Evolutionary conservation across 2,113 vertebrate genomes (phyloP).

Genomic region (Atrichornis clamosus): DNA sequence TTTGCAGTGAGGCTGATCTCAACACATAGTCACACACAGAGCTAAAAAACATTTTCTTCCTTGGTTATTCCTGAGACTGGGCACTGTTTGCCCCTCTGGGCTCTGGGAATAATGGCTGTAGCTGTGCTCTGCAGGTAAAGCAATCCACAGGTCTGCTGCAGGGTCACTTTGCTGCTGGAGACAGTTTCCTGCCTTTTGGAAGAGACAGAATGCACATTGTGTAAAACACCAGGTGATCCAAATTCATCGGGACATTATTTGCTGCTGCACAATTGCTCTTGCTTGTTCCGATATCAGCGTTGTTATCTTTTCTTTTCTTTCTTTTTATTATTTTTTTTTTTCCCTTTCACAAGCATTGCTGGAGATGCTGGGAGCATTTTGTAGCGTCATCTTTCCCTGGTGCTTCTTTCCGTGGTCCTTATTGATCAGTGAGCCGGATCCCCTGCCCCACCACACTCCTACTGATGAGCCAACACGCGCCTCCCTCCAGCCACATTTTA

Average conservation of each 20-base stretch:
- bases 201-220: neutral
- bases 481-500: neutral
- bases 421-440: neutral
- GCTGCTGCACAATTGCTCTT: neutral
- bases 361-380: neutral
- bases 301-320: fast-evolving
- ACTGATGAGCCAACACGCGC: fast-evolving
- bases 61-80: neutral
- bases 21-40: neutral
- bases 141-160: neutral
- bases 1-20: neutral
- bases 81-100: neutral
- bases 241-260: neutral
- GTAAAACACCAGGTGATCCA: neutral
- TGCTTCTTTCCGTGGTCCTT: neutral
- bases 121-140: neutral
- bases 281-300: fast-evolving
- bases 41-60: neutral
- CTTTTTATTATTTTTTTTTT: fast-evolving
- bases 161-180: neutral
- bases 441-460: fast-evolving
- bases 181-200: neutral
- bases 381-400: neutral
- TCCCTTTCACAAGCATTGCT: neutral
- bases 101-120: neutral